Percentiles rank a stretch among this genome's conserved stretches.
Evolutionary conservation across 92 coral and sea anemone genomes (phyloP).

Genomic region (Hydrozoanthus gracilis): DNA sequence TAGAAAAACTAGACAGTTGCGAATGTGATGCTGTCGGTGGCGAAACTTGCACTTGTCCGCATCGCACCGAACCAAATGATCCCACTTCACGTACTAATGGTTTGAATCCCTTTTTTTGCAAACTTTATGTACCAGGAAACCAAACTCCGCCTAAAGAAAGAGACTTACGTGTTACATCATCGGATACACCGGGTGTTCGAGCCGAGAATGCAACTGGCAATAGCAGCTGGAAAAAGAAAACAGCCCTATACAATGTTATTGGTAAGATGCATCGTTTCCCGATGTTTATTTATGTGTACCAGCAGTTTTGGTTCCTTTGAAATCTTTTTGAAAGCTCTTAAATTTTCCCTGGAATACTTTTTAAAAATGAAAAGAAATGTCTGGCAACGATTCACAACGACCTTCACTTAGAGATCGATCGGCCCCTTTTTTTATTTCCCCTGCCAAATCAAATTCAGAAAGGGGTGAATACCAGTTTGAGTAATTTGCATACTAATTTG

Average conservation of each 20-base stretch:
- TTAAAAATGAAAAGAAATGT: too few species aligned
- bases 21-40: not conserved
- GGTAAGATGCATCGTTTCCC: not conserved
- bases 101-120: not conserved
- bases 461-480: too few species aligned
- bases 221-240: not conserved
- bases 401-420: too few species aligned
- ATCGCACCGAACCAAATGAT: not conserved
- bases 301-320: too few species aligned
- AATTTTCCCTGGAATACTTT: too few species aligned
- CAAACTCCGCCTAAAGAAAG: not conserved
- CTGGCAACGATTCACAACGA: too few species aligned
- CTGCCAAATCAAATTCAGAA: too few species aligned
- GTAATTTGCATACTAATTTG: too few species aligned
- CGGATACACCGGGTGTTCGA: not conserved
- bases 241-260: not conserved
- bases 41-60: not conserved
- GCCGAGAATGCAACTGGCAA: not conserved
- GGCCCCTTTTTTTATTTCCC: too few species aligned
- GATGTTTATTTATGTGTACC: too few species aligned
- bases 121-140: not conserved
- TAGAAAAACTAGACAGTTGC: not conserved
- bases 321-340: too few species aligned
- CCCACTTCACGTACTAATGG: not conserved
- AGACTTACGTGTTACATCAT: not conserved